phyloP scores from a whole-genome alignment of 2,888 invertebrate species.

The Polylopha cassiicola region DNA sequence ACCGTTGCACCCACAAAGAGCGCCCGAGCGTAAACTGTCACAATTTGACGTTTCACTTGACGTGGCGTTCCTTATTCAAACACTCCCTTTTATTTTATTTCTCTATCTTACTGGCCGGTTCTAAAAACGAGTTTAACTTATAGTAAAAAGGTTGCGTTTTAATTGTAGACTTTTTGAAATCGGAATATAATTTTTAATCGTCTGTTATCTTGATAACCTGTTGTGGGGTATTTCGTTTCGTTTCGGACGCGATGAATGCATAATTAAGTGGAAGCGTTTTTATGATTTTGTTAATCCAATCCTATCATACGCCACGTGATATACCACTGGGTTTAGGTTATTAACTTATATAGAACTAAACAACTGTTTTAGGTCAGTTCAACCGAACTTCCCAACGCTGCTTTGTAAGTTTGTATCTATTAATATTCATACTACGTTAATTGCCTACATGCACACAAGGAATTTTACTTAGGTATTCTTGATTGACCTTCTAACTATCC shows the following conservation, averaged over 20 bases:
- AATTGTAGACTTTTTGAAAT: constrained; percentile 24
- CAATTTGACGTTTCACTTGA: constrained; percentile 74
- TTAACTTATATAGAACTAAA: too few relatives aligned
- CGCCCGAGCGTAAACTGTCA: constrained; percentile 76
- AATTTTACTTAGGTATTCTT: too few relatives aligned
- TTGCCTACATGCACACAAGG: too few relatives aligned
- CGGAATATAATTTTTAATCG: constrained; percentile 59
- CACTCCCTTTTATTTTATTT: constrained; percentile 69
- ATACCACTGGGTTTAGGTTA: constrained; percentile 15
- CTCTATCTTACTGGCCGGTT: constrained; percentile 56
- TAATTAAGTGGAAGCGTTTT: constrained; percentile 71
- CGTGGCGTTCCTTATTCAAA: constrained; percentile 73
- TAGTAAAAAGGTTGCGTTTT: constrained; percentile 51
- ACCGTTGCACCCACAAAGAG: constrained; percentile 41
- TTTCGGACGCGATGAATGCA: constrained; percentile 70
- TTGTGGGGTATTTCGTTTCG: constrained; percentile 68
- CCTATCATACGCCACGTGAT: constrained; percentile 35
- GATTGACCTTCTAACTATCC: too few relatives aligned
- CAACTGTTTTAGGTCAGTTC: too few relatives aligned
- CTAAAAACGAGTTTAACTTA: constrained; percentile 39
- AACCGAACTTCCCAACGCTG: too few relatives aligned
- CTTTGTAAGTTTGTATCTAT: too few relatives aligned
- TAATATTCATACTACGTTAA: too few relatives aligned
- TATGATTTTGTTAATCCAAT: constrained; percentile 56
- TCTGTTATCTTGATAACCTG: constrained; percentile 68